Base-by-base conservation (phyloP, 2,888 invertebrate genomes). In the Hofmannophila pseudospretella region DNA sequence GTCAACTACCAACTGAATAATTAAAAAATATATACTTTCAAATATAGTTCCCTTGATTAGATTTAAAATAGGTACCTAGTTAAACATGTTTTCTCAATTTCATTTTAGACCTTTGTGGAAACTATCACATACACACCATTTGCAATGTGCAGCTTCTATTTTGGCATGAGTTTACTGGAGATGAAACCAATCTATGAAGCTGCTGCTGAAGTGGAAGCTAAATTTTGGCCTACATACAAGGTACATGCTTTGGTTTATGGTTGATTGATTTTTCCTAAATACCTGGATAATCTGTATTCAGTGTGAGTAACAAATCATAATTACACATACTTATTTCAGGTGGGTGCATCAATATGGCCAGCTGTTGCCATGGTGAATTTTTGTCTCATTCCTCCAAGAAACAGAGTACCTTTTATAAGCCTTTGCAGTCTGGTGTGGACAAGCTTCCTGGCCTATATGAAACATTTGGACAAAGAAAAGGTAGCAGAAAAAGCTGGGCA, bases 371-470 rank as follows among this genome's bases (percentile, higher is more conserved):
- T 93, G 38, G 75, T 94, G 8, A 94, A 94, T 64, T 94, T 93
- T 58, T 88, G 91, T 25, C 64, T 93, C 9, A 88, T 94, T 44
- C 90, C 92, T 31, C 93, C 94, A 54, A 89, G 88, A 49, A 94
- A 94, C 67, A 88, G 94, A 46, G 94, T 94, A 3, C 90, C 92
- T 14, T 93, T 94, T 57, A 93, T 93, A 13, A 93, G 93, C 58
- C 66, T 90, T 20, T 93, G 93, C 66, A 94, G 94, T 67, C 86
- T 94, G 34, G 67, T 93, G 45, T 94, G 94, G 94, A 93, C 94
- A 3, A 91, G 91, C 51, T 94, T 94, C 63, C 80, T 94, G 37
- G 93, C 94, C 0, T 94, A 93, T 53, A 94, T 94, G 93, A 94
- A 94, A 70, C 90, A 93, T 47, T 54, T 79, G 40, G 84, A 86